These are phyloP conservation scores for Glossophaga mutica DNA, from an alignment of 2,797 vertebrate genomes.

Conservation along the genomic window DNA sequence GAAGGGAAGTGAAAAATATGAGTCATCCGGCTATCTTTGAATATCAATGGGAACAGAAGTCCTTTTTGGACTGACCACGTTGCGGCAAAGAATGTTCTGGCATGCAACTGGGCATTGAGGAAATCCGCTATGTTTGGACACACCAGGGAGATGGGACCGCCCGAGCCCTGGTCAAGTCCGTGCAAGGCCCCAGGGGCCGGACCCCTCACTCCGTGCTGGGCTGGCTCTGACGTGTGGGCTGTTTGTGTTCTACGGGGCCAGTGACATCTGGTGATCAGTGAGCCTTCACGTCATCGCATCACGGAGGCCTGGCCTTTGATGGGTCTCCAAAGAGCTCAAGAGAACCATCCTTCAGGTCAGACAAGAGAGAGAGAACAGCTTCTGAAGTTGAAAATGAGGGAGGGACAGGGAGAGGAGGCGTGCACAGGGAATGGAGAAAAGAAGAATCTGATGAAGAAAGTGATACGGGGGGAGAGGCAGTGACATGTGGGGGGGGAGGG, in stretches of 20 bases:
- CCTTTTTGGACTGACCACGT: constrained; percentile 20
- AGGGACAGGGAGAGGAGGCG: neutral
- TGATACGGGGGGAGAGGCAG: neutral
- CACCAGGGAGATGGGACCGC: neutral
- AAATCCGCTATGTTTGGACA: neutral
- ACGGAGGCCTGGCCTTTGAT: neutral
- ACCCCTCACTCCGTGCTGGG: neutral
- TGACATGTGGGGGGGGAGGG: neutral
- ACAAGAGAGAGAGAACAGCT: neutral
- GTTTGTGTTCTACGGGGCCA: neutral
- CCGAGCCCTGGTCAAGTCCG: neutral
- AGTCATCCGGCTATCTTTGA: constrained; percentile 58
- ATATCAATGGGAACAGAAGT: constrained; percentile 62
- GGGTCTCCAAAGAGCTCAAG: constrained; percentile 13
- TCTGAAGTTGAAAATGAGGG: neutral
- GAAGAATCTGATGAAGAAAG: neutral
- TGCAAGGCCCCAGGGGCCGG: neutral
- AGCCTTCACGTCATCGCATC: neutral
- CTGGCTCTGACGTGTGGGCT: neutral
- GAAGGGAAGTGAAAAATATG: constrained; percentile 19
- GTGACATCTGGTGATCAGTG: neutral
- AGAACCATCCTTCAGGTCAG: neutral
- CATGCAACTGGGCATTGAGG: neutral
- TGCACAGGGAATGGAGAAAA: neutral
- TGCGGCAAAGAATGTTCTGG: constrained; percentile 56